Percentiles rank a stretch among this genome's conserved stretches.
phyloP scores from a whole-genome alignment of 2,113 vertebrate species.

The Merops nubicus region DNA sequence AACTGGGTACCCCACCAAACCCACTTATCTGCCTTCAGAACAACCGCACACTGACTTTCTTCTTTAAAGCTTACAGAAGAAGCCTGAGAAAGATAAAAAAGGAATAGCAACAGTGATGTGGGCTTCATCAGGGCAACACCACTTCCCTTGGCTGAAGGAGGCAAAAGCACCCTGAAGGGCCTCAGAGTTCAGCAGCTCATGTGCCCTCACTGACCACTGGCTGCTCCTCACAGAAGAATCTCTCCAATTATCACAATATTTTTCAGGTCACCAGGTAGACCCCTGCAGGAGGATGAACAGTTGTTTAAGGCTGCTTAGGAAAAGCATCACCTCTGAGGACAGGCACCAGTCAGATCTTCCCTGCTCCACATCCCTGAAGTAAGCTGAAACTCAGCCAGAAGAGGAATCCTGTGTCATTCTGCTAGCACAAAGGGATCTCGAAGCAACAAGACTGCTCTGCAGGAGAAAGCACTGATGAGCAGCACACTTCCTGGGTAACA shows the following conservation, averaged over 20 bases:
- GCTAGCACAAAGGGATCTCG: not conserved
- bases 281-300: not conserved
- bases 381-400: not conserved
- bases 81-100: not conserved
- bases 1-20: not conserved
- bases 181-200: not conserved
- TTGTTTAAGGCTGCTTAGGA: not conserved
- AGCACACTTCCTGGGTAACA: not conserved
- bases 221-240: not conserved
- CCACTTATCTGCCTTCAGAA: not conserved
- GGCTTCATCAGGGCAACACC: not conserved
- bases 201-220: not conserved
- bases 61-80: not conserved
- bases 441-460: not conserved
- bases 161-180: accelerated
- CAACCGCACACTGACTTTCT: not conserved
- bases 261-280: no score
- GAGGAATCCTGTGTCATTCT: not conserved
- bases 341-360: not conserved
- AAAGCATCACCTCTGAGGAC: not conserved
- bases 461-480: accelerated
- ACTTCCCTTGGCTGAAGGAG: not conserved
- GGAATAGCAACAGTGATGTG: not conserved
- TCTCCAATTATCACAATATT: not conserved
- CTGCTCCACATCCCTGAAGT: not conserved